These are phyloP conservation scores for Lagodon rhomboides DNA, from an alignment of 2,797 vertebrate genomes.

Conservation along the genomic window DNA sequence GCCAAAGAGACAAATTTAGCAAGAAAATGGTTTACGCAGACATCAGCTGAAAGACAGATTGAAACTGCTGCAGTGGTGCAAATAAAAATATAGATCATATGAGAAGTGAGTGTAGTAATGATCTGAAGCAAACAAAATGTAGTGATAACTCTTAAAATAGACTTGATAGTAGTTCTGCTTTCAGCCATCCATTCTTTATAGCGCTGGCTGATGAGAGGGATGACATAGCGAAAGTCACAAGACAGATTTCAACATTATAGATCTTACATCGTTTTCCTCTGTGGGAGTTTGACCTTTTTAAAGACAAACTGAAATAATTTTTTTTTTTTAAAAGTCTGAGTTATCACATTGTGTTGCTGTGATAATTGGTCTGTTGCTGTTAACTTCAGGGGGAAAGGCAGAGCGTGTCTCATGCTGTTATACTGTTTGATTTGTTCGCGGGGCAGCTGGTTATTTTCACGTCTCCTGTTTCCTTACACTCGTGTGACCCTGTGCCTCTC, in stretches of 20 bases:
- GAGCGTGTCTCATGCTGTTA: not conserved
- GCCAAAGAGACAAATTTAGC: not conserved
- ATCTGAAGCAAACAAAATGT: not conserved
- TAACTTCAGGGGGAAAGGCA: not conserved
- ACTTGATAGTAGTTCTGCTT: constrained; percentile 24
- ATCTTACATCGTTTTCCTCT: not conserved
- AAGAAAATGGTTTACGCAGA: not conserved
- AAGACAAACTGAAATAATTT: not conserved
- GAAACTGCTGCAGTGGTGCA: not conserved
- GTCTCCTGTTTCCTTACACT: constrained; percentile 24
- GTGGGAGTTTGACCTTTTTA: not conserved
- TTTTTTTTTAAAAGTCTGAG: no score
- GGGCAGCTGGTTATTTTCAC: constrained; percentile 25
- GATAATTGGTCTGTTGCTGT: no score
- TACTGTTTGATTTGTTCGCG: not conserved
- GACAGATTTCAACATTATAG: not conserved
- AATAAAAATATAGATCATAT: not conserved
- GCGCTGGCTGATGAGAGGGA: not conserved
- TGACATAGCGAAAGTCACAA: not conserved
- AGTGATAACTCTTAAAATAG: not conserved
- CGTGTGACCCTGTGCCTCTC: constrained; percentile 28
- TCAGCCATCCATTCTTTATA: not conserved
- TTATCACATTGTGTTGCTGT: not conserved
- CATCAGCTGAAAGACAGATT: not conserved
- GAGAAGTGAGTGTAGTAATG: not conserved